Conservation (phyloP, 1,140 invertebrate species). For the Wasmannia auropunctata region DNA sequence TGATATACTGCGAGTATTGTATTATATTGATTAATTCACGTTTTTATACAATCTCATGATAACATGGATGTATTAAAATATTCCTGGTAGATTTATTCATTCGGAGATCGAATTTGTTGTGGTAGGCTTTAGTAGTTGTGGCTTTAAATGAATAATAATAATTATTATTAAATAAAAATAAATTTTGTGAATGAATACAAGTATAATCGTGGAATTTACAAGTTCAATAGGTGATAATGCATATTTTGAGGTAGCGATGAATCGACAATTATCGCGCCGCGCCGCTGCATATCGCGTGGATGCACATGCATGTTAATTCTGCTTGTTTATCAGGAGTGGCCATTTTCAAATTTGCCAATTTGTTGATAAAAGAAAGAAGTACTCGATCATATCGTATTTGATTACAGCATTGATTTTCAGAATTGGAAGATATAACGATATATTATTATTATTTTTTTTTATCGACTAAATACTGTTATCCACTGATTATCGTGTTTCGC, state of each 20-base stretch:
- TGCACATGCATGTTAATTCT: neutral
- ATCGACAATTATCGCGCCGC: neutral
- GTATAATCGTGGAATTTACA: neutral
- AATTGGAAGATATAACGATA: neutral
- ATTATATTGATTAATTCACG: neutral
- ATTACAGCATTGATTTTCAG: neutral
- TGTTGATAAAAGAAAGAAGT: neutral
- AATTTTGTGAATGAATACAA: neutral
- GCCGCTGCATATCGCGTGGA: neutral
- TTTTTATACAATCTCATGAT: neutral
- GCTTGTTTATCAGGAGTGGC: constrained; percentile 39
- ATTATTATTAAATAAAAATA: neutral
- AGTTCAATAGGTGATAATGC: neutral
- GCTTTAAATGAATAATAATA: neutral
- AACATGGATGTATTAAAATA: neutral
- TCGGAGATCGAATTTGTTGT: neutral
- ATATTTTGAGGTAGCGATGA: neutral
- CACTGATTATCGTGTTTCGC: neutral
- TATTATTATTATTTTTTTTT: neutral
- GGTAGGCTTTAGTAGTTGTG: too few species aligned
- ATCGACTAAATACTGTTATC: neutral
- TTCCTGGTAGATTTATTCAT: neutral
- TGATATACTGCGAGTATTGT: neutral
- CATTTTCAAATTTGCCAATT: constrained; percentile 17
- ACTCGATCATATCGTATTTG: neutral